Percentiles rank a stretch among this genome's conserved stretches.
phyloP scores from a whole-genome alignment of 2,113 vertebrate genomes.

The Thalassarche chlororhynchos region DNA sequence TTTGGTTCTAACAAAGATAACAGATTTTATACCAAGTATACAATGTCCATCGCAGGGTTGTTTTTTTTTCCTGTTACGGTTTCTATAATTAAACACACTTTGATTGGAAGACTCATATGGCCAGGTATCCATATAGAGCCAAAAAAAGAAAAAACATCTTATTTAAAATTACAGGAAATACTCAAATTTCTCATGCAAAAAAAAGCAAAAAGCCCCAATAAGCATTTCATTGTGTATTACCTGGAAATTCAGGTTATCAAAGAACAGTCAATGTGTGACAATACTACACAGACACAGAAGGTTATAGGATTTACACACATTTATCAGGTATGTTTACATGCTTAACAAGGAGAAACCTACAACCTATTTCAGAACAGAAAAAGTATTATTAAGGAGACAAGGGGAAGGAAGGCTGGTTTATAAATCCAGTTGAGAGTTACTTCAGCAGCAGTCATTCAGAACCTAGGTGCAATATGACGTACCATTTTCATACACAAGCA shows the following conservation, averaged over 20 bases:
- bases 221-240: not conserved
- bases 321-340: not conserved
- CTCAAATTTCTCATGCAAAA: not conserved
- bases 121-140: not conserved
- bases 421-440: not conserved
- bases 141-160: not conserved
- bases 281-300: not conserved
- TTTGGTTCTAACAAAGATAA: not conserved
- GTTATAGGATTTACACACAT: not conserved
- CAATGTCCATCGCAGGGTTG: not conserved
- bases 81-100: not conserved
- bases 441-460: not conserved
- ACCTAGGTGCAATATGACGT: rapidly evolving
- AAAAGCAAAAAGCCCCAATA: not conserved
- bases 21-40: not conserved
- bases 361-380: not conserved
- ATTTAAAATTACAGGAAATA: not conserved
- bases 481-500: not conserved
- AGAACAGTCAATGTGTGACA: not conserved
- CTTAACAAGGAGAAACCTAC: not conserved
- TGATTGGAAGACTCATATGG: not conserved
- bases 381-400: not conserved
- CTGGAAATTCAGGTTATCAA: not conserved
- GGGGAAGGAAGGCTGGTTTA: not conserved
- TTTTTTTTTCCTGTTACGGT: not conserved